Conservation (phyloP, 2,888 invertebrate species). For the Paralinhomoeus sp. region DNA sequence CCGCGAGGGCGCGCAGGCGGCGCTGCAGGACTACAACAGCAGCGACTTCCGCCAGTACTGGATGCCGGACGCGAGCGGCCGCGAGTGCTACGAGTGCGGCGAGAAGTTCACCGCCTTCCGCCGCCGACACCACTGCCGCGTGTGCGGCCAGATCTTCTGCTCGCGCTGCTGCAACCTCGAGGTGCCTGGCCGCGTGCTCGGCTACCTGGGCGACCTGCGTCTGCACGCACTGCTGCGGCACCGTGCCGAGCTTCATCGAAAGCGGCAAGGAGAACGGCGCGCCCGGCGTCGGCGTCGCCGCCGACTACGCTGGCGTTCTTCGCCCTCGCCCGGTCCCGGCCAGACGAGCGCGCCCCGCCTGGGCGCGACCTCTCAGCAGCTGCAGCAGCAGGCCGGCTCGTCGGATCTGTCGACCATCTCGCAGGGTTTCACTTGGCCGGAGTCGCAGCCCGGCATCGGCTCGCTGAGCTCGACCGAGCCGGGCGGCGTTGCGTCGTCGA, state of each 20-base stretch:
- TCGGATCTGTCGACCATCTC: too few species aligned
- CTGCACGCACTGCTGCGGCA: conserved; percentile 89
- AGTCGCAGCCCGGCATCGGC: too few species aligned
- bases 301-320: too few species aligned
- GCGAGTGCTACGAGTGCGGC: conserved; percentile 85
- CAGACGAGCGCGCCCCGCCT: too few species aligned
- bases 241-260: conserved; percentile 51
- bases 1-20: background rate
- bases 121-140: conserved; percentile 78
- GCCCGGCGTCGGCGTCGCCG: too few species aligned
- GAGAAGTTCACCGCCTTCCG: conserved; percentile 76
- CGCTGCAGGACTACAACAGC: conserved; percentile 3
- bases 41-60: conserved; percentile 15
- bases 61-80: conserved; percentile 24
- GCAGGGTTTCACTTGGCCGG: too few species aligned
- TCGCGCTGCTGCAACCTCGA: conserved; percentile 57
- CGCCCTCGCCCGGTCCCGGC: too few species aligned
- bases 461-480: too few species aligned
- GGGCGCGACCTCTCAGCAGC: too few species aligned
- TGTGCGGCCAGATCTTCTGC: conserved; percentile 96
- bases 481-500: too few species aligned
- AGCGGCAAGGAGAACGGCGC: background rate
- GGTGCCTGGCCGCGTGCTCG: conserved; percentile 30
- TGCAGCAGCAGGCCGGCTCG: too few species aligned
- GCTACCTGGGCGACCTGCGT: conserved; percentile 36